phyloP scores from a whole-genome alignment of 1,140 invertebrate species.

The Leptoteleia sp. region DNA sequence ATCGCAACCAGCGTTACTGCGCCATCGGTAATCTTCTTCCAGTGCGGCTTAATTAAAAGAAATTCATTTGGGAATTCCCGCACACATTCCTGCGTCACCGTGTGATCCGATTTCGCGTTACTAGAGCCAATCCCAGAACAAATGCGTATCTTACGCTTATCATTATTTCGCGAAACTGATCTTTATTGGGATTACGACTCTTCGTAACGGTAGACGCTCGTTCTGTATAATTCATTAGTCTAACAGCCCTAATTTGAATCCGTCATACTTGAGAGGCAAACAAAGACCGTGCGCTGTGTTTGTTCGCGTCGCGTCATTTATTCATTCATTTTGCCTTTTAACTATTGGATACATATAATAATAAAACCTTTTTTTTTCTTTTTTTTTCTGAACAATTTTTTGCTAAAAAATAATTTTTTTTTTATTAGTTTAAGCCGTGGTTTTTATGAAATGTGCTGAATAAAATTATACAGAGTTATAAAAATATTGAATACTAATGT shows the following conservation, averaged over 20 bases:
- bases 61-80: slow-evolving; percentile 72
- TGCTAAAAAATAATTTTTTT: too few species aligned
- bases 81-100: slow-evolving; percentile 60
- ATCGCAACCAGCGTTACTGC: slow-evolving; percentile 67
- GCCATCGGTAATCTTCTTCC: slow-evolving; percentile 72
- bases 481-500: too few species aligned
- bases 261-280: background rate
- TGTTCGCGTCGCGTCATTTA: too few species aligned
- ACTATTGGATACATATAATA: too few species aligned
- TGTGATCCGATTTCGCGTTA: slow-evolving; percentile 65
- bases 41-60: slow-evolving; percentile 73
- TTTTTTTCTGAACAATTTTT: too few species aligned
- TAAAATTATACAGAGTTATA: too few species aligned
- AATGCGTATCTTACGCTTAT: slow-evolving; percentile 64
- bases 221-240: background rate
- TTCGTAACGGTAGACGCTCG: background rate
- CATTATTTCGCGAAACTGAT: slow-evolving; percentile 45
- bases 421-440: too few species aligned
- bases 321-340: too few species aligned
- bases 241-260: slow-evolving; percentile 11
- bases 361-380: too few species aligned
- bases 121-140: slow-evolving; percentile 53
- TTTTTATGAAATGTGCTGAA: too few species aligned
- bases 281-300: too few species aligned
- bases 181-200: slow-evolving; percentile 36